phyloP scores from a whole-genome alignment of 2,113 vertebrate genomes.

The Neolamprologus sp. region DNA sequence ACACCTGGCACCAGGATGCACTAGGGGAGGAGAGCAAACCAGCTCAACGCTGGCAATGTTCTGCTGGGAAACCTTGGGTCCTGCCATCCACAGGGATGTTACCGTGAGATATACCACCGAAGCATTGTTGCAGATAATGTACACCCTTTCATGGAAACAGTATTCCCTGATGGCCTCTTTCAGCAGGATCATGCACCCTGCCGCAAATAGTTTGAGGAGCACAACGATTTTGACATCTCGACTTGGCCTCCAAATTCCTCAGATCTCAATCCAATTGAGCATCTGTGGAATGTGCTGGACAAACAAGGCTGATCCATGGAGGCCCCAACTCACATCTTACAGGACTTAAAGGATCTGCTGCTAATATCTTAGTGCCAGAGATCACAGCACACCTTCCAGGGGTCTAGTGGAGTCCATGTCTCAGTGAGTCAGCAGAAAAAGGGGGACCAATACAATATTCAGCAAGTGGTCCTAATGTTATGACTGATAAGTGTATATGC shows the following conservation, averaged over 20 bases:
- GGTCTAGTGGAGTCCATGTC: not conserved
- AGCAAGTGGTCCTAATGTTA: not conserved
- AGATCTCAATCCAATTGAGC: not conserved
- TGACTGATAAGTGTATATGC: not conserved
- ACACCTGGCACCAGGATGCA: not conserved
- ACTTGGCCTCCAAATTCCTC: not conserved
- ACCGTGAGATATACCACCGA: not conserved
- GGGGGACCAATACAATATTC: rapidly evolving
- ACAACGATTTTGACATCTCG: rapidly evolving
- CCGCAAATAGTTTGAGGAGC: not conserved
- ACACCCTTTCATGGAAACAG: not conserved
- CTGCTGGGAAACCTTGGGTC: not conserved
- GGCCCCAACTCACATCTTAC: not conserved
- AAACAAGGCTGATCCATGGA: not conserved
- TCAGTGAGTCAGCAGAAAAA: rapidly evolving
- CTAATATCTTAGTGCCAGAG: not conserved
- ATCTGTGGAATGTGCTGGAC: not conserved
- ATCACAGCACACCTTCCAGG: not conserved
- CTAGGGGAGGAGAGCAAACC: not conserved
- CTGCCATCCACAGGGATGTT: not conserved
- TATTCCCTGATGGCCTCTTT: not conserved
- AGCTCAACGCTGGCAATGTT: not conserved
- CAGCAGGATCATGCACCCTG: not conserved
- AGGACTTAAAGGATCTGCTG: not conserved
- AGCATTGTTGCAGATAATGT: not conserved